A percentile compares a stretch with the other conserved stretches of the same genome.
These are phyloP conservation scores for Sebastes itinus DNA, from an alignment of 2,797 vertebrate species.

Conservation along the genomic window DNA sequence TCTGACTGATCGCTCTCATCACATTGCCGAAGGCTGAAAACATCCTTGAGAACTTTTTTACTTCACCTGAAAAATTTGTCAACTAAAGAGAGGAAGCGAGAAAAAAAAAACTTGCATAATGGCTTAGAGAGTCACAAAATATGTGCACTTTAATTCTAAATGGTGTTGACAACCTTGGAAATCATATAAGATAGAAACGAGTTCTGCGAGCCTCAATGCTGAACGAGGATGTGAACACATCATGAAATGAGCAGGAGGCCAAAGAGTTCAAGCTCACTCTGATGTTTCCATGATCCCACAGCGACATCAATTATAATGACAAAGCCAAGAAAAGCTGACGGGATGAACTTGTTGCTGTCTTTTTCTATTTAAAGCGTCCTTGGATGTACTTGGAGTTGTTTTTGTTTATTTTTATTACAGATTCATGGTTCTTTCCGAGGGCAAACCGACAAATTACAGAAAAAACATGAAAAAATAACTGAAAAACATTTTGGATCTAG, in stretches of 20 bases:
- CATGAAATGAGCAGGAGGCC: not conserved
- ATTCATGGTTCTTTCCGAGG: accelerated
- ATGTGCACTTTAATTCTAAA: not conserved
- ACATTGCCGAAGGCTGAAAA: not conserved
- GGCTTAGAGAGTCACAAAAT: not conserved
- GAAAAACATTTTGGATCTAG: too few species aligned
- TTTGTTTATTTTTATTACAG: too few species aligned
- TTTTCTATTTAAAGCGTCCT: too few species aligned
- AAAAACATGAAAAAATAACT: too few species aligned
- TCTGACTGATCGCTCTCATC: not conserved
- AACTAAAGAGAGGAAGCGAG: not conserved
- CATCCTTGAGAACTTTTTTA: not conserved
- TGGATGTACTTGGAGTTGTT: too few species aligned
- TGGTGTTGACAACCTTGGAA: not conserved
- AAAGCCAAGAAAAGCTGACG: too few species aligned
- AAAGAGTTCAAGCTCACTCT: too few species aligned
- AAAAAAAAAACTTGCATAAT: not conserved
- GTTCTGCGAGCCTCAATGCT: not conserved
- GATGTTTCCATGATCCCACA: too few species aligned
- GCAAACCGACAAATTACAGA: too few species aligned
- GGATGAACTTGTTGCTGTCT: too few species aligned
- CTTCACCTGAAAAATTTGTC: not conserved
- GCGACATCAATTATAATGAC: too few species aligned
- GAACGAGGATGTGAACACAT: not conserved
- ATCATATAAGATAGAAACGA: not conserved